Conservation (phyloP, 2,888 invertebrate genomes). For the Tribolium freemani region DNA sequence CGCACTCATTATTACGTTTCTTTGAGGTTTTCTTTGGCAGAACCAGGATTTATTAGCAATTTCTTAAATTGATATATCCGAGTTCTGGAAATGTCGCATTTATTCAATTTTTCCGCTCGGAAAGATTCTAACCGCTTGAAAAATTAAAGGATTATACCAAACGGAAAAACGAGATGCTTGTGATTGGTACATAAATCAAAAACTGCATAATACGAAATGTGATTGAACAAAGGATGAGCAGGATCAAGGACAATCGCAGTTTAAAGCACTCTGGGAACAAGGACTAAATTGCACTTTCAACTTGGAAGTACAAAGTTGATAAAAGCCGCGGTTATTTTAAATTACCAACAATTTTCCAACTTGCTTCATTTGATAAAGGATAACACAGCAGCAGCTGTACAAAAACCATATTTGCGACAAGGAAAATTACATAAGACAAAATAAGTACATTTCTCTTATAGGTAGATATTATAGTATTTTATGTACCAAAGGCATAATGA, state of each 20-base stretch:
- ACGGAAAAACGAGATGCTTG: not conserved
- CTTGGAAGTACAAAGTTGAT: too few species aligned
- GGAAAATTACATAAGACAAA: too few species aligned
- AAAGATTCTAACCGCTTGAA: conserved; percentile 14
- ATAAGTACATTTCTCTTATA: too few species aligned
- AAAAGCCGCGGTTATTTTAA: too few species aligned
- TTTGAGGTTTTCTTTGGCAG: conserved; percentile 25
- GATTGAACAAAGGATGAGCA: conserved; percentile 24
- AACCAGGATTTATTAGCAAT: conserved; percentile 41
- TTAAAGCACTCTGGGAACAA: conserved; percentile 2
- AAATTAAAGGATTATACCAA: conserved; percentile 37
- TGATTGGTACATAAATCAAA: conserved; percentile 32
- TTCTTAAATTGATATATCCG: conserved; percentile 37
- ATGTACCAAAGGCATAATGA: too few species aligned
- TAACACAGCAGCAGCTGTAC: too few species aligned
- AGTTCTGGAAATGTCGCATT: conserved; percentile 12
- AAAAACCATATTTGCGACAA: too few species aligned
- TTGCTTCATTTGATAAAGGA: too few species aligned
- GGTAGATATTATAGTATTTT: too few species aligned
- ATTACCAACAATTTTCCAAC: too few species aligned
- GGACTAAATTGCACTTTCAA: too few species aligned
- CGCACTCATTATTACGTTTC: conserved; percentile 46
- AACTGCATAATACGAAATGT: conserved; percentile 26
- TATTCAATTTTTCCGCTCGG: conserved; percentile 31
- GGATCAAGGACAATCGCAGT: conserved; percentile 8